Conservation (phyloP, 2,888 invertebrate species). For the Mantis religiosa region DNA sequence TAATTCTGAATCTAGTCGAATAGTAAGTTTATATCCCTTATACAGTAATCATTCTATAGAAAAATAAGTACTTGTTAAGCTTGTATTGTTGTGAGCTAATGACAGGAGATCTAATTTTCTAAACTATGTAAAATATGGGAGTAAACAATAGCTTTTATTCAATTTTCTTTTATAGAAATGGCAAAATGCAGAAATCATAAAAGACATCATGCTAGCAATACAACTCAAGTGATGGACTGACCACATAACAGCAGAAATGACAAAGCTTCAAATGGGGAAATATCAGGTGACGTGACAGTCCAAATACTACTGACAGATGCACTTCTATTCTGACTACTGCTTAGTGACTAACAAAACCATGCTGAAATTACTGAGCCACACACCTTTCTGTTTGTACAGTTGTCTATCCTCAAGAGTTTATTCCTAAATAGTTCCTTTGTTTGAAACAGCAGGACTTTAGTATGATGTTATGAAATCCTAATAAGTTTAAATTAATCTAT, state of each 20-base stretch:
- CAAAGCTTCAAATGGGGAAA: neutral
- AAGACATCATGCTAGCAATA: neutral
- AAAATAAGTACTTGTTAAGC: neutral
- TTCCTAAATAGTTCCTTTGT: no score
- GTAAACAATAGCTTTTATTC: neutral
- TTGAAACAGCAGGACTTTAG: no score
- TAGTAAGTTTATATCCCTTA: slow-evolving; percentile 55
- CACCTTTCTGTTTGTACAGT: no score
- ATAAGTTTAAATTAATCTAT: no score
- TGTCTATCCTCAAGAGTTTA: no score
- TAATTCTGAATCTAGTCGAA: slow-evolving; percentile 89
- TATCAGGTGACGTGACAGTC: neutral
- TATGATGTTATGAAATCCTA: no score
- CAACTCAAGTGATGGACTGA: neutral
- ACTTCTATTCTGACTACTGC: neutral
- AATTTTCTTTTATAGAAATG: neutral
- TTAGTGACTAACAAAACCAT: neutral
- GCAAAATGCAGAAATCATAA: neutral
- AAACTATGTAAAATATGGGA: neutral
- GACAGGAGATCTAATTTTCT: neutral
- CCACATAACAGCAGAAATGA: neutral
- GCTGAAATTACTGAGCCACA: neutral
- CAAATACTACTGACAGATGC: neutral
- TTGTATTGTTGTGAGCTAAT: neutral
- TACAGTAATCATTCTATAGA: neutral